A percentile compares a stretch with the other conserved stretches of the same genome.
These are phyloP conservation scores for Pachymerium ferrugineum DNA, from an alignment of 2,888 invertebrate species.

Conservation along the genomic window DNA sequence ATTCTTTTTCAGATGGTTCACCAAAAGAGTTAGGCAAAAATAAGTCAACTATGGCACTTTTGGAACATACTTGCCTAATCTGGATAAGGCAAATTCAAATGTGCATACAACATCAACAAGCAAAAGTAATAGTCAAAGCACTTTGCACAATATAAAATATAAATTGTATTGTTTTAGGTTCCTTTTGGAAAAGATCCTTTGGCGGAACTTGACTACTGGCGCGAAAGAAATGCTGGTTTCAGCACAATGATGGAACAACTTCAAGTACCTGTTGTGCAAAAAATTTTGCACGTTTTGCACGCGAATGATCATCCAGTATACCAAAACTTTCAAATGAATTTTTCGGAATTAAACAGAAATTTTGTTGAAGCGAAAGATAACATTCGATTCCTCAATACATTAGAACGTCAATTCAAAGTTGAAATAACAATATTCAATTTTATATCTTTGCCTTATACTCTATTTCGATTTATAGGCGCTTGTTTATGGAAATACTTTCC, in stretches of 20 bases:
- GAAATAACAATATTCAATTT: conserved; percentile 23
- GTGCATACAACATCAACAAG: conserved; percentile 21
- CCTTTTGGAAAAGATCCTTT: conserved; percentile 70
- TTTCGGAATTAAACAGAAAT: conserved; percentile 59
- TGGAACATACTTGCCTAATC: conserved; percentile 59
- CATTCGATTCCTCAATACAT: conserved; percentile 67
- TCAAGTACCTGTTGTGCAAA: conserved; percentile 62
- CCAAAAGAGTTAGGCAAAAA: conserved; percentile 51
- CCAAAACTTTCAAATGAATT: conserved; percentile 58
- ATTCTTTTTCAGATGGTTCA: conserved; percentile 41
- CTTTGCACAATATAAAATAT: neutral
- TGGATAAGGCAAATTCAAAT: conserved; percentile 49
- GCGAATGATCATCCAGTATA: conserved; percentile 54
- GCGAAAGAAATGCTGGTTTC: conserved; percentile 68
- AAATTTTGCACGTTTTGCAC: conserved; percentile 58
- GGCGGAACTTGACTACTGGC: conserved; percentile 81
- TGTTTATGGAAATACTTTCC: conserved; percentile 63
- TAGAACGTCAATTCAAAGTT: conserved; percentile 66
- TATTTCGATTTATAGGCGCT: conserved; percentile 54
- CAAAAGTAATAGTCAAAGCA: conserved; percentile 28
- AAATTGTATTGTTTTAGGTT: conserved; percentile 46
- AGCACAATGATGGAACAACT: conserved; percentile 75
- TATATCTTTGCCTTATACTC: neutral
- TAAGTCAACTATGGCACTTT: conserved; percentile 50
- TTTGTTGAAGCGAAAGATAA: conserved; percentile 71